A percentile compares a stretch with the other conserved stretches of the same genome.
Evolutionary conservation across 2,113 vertebrate species (phyloP).

Genomic region (Gyps fulvus): DNA sequence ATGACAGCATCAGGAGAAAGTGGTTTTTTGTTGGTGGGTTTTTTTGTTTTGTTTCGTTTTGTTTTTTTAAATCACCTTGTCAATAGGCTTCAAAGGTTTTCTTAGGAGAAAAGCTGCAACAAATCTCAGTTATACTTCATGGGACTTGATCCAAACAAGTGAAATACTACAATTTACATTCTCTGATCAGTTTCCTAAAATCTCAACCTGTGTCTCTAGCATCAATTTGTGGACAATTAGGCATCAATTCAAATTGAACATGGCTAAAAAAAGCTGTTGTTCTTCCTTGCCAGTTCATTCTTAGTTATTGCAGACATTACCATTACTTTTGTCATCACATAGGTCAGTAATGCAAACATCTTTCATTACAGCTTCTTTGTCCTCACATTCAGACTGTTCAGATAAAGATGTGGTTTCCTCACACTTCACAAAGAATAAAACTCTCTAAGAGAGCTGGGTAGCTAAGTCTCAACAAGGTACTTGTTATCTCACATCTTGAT

Average conservation of each 20-base stretch:
- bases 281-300: background rate
- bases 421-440: background rate
- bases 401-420: background rate
- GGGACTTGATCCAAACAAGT: background rate
- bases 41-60: background rate
- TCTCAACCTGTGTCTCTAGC: background rate
- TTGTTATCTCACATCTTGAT: background rate
- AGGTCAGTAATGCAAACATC: background rate
- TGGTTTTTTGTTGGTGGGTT: fast-evolving
- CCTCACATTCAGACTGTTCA: background rate
- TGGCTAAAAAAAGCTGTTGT: background rate
- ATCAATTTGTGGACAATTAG: background rate
- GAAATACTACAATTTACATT: background rate
- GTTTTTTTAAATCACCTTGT: background rate
- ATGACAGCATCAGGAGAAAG: background rate
- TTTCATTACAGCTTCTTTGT: background rate
- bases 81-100: background rate
- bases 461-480: background rate
- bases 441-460: background rate
- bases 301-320: background rate
- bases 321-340: background rate
- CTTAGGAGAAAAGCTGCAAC: background rate
- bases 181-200: background rate
- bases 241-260: background rate
- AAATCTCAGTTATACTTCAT: background rate